phyloP scores from a whole-genome alignment of 1,140 invertebrate genomes.

The Trachelipus rathkii region DNA sequence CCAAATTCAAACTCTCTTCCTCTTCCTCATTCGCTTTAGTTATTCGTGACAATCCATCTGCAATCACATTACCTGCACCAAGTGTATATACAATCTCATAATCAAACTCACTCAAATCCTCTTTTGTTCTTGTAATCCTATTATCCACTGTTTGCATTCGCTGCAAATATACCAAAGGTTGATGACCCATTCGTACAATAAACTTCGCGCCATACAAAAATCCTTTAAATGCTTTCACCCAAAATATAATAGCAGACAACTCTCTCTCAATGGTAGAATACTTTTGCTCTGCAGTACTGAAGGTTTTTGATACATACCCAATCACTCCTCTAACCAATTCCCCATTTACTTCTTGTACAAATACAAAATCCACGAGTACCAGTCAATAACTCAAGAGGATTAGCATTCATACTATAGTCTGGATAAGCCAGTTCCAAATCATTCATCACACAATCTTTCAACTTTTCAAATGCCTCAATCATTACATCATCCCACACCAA shows the following conservation, averaged over 20 bases:
- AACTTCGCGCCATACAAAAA: too few species aligned
- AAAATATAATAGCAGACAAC: neutral
- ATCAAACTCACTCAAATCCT: too few species aligned
- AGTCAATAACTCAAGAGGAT: neutral
- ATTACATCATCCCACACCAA: neutral
- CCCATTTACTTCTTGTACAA: neutral
- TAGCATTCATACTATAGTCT: neutral
- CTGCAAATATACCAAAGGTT: too few species aligned
- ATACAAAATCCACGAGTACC: neutral
- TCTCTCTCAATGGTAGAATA: neutral
- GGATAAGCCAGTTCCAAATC: neutral
- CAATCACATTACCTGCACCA: too few species aligned
- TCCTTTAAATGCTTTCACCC: constrained; percentile 1
- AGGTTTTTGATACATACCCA: neutral
- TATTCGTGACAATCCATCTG: too few species aligned
- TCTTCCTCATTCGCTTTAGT: too few species aligned
- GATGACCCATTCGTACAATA: too few species aligned
- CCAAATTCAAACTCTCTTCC: too few species aligned
- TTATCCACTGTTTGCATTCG: too few species aligned
- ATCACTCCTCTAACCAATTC: neutral
- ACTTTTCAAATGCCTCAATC: neutral
- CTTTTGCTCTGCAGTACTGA: constrained; percentile 1
- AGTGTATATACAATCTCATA: too few species aligned
- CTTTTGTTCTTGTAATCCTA: too few species aligned
- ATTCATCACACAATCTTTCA: neutral